Evolutionary conservation across 2,888 invertebrate species (phyloP).

Genomic region (Augochlorella aurata): DNA sequence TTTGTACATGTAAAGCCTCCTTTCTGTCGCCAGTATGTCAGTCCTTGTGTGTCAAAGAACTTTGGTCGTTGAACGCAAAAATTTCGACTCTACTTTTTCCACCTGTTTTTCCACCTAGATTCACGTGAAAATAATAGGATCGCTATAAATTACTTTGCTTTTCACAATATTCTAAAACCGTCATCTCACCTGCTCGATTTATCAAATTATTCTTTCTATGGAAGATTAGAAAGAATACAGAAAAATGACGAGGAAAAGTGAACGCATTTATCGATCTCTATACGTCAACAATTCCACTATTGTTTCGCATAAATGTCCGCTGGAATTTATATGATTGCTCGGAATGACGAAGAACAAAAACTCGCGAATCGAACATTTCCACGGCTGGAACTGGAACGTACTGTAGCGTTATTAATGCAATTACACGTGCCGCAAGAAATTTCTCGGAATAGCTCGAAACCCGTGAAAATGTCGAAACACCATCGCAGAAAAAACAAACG

Average conservation of each 20-base stretch:
- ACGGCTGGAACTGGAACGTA: not conserved
- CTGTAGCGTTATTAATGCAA: slow-evolving; percentile 11
- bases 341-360: slow-evolving; percentile 1
- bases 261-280: not conserved
- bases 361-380: slow-evolving; percentile 21
- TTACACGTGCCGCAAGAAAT: slow-evolving; percentile 11
- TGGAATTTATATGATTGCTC: not conserved
- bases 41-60: no score
- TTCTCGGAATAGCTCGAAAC: not conserved
- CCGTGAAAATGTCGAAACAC: not conserved
- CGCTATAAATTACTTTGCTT: no score
- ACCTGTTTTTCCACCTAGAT: no score
- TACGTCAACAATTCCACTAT: not conserved
- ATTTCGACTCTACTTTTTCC: no score
- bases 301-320: slow-evolving; percentile 16
- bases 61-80: no score
- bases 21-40: no score
- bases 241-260: not conserved
- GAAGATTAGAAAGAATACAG: no score
- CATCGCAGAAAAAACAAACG: not conserved
- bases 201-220: no score
- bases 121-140: no score
- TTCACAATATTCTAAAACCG: no score
- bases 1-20: no score
- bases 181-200: no score